Base-by-base conservation (phyloP, 2,797 vertebrate species). In the Notamacropus eugenii region DNA sequence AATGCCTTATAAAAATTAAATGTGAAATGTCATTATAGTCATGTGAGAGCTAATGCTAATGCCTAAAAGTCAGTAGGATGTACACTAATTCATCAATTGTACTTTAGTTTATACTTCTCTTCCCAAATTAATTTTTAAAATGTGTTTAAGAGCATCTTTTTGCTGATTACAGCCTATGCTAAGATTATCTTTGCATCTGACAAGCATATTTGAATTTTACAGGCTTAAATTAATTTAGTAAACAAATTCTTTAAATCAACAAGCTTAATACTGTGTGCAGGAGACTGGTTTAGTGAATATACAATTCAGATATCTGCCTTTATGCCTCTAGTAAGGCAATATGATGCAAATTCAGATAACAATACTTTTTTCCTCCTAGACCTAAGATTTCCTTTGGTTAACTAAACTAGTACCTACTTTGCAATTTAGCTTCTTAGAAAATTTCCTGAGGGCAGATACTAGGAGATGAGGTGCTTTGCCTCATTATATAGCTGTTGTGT, bases 131-230 rank as follows among this genome's bases (percentile, higher is more conserved):
- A 28, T 58, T 58, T 58, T 58, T 58, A 10, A 28, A 58, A 67
- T 67, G 52, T 94, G 34, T 91, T 92, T 90, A 92, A 93, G 91
- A 34, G 87, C 59, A 74, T 62, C 57, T 59, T 90, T 54, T 54
- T 54, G 59, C 40, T 46, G 27, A 94, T 95, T 55, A 93, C 90
- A 91, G 34, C 1, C 40, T 31, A 10, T 87, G 55, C 22, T 58
- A 92, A 92, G 59, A 58, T 50, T 59, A 31, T 24, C n/a, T 55
- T 92, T 91, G 16, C 56, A 50, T 52, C 92, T 31, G 11, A 31
- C 19, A 56, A 34, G 1, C 90, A 93, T 93, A 93, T 93, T 94
- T 16, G 34, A 59, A 91, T 92, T 56, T 28, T 67, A 57, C 4
- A 94, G 56, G 94, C 74, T 67, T 67, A 67, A n/a, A 67, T 67